These are phyloP conservation scores for Herminia tarsipennalis DNA, from an alignment of 2,888 invertebrate genomes.

Conservation along the genomic window DNA sequence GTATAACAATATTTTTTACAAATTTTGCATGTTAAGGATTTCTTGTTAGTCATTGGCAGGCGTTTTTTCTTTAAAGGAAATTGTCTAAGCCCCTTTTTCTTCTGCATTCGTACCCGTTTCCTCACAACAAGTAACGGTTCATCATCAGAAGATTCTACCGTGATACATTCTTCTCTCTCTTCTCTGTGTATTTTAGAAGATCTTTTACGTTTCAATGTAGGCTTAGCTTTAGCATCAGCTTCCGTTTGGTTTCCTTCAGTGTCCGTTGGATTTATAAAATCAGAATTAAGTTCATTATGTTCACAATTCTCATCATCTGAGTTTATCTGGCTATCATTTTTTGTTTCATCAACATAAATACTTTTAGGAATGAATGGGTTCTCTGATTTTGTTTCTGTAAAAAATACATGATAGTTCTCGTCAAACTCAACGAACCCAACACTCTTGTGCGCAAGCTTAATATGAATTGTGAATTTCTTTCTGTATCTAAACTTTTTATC, in stretches of 20 bases:
- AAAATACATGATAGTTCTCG: slow-evolving; percentile 69
- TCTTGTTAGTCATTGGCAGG: background rate
- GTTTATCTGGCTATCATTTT: no score
- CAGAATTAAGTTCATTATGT: slow-evolving; percentile 14
- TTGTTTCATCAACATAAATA: slow-evolving; percentile 22
- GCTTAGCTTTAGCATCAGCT: slow-evolving; percentile 15
- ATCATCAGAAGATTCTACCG: slow-evolving; percentile 57
- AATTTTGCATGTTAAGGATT: slow-evolving; percentile 53
- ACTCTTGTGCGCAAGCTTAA: slow-evolving; percentile 68
- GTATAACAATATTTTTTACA: slow-evolving; percentile 76
- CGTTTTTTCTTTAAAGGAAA: background rate
- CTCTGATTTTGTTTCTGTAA: slow-evolving; percentile 63
- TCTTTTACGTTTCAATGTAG: slow-evolving; percentile 35
- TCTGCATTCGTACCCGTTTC: slow-evolving; percentile 26
- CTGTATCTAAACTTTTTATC: slow-evolving; percentile 59
- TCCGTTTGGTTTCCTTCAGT: slow-evolving; percentile 49
- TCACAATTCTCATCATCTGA: background rate
- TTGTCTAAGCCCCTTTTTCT: no score
- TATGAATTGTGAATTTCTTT: slow-evolving; percentile 70
- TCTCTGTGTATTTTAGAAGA: slow-evolving; percentile 14
- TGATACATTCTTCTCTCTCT: slow-evolving; percentile 8
- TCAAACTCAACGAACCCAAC: slow-evolving; percentile 73
- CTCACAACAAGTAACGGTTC: slow-evolving; percentile 50
- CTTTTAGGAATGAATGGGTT: slow-evolving; percentile 54
- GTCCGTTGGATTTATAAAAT: slow-evolving; percentile 39